Conservation (phyloP, 2,797 vertebrate species). For the Rhinella marina region DNA sequence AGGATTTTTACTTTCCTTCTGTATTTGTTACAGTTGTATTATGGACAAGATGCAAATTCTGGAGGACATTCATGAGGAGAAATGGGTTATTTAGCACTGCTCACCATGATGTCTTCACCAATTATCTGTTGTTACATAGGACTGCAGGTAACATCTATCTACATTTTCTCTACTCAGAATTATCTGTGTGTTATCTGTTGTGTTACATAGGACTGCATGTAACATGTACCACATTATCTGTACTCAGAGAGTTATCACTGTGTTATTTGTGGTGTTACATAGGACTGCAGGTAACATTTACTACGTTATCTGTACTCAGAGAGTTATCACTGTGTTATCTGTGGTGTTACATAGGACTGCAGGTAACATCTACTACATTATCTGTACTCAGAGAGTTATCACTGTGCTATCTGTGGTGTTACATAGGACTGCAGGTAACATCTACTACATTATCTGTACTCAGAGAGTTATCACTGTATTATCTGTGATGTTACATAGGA, state of each 20-base stretch:
- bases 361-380: neutral
- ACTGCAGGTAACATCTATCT: neutral
- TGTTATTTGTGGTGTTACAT: too few relatives aligned
- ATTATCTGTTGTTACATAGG: neutral
- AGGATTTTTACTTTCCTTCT: neutral
- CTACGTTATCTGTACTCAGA: neutral
- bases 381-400: neutral
- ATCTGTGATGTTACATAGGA: too few relatives aligned
- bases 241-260: too few relatives aligned
- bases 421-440: too few relatives aligned
- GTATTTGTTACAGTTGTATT: neutral
- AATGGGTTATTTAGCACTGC: neutral
- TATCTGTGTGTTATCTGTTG: too few relatives aligned
- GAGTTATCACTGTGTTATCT: too few relatives aligned
- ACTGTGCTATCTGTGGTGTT: too few relatives aligned
- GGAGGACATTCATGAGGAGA: neutral
- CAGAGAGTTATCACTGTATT: too few relatives aligned
- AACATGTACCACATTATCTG: neutral
- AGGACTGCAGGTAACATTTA: neutral
- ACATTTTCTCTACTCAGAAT: too few relatives aligned
- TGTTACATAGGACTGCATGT: too few relatives aligned
- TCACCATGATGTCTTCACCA: neutral
- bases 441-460: neutral
- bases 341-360: too few relatives aligned
- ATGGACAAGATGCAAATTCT: neutral